Percentiles rank a stretch among this genome's conserved stretches.
These are phyloP conservation scores for Drosophila percnosoma DNA, from an alignment of 2,888 invertebrate genomes.

Conservation along the genomic window DNA sequence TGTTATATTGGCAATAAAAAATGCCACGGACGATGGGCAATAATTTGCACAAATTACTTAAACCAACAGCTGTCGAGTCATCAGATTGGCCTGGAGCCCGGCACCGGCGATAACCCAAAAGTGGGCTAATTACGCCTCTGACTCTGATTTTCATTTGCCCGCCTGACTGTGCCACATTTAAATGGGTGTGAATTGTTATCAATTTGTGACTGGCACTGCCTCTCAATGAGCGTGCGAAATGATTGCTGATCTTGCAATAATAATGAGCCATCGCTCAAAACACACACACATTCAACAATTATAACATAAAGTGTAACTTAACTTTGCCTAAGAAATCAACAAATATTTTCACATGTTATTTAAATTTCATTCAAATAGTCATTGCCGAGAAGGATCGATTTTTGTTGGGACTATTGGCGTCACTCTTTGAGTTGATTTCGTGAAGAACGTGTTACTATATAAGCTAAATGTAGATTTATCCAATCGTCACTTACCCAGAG, in stretches of 20 bases:
- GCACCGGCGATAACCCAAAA: slow-evolving; percentile 29
- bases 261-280: background rate
- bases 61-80: slow-evolving; percentile 43
- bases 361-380: background rate
- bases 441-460: background rate
- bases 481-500: slow-evolving; percentile 85
- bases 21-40: slow-evolving; percentile 51
- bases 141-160: background rate
- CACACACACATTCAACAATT: too few species aligned
- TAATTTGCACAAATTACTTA: slow-evolving; percentile 69
- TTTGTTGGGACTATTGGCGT: slow-evolving; percentile 85
- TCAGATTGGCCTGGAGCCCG: slow-evolving; percentile 35
- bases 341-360: background rate
- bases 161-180: slow-evolving; percentile 47
- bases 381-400: slow-evolving; percentile 76
- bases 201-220: slow-evolving; percentile 40
- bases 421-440: slow-evolving; percentile 44
- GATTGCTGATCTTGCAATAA: slow-evolving; percentile 35
- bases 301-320: background rate
- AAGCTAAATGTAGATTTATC: background rate
- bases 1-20: slow-evolving; percentile 67
- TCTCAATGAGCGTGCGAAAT: slow-evolving; percentile 36
- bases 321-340: background rate
- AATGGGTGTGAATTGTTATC: slow-evolving; percentile 68
- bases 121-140: slow-evolving; percentile 61